Conservation (phyloP, 2,113 vertebrate species). For the Rhizomys pruinosus region DNA sequence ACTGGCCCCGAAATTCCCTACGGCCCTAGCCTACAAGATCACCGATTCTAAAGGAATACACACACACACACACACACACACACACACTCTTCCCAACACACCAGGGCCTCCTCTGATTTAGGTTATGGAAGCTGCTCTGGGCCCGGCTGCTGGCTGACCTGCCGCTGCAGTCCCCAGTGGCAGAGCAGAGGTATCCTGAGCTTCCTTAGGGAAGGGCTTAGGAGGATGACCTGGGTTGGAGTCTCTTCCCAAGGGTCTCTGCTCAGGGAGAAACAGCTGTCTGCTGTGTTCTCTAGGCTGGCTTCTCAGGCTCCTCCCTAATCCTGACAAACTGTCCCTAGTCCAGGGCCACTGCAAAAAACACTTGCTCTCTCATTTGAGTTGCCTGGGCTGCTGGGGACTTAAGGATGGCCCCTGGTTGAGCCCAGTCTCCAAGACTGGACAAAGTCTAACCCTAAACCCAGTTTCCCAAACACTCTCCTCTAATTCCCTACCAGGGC, state of each 20-base stretch:
- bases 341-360: too few relatives aligned
- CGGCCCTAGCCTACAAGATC: background rate
- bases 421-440: background rate
- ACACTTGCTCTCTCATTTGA: too few relatives aligned
- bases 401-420: background rate
- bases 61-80: too few relatives aligned
- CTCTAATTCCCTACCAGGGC: too few relatives aligned
- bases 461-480: background rate
- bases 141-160: background rate
- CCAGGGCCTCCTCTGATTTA: too few relatives aligned
- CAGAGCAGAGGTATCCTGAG: background rate
- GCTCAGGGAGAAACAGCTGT: background rate
- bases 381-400: background rate
- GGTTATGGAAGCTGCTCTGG: background rate
- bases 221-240: background rate
- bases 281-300: background rate
- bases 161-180: rapidly evolving
- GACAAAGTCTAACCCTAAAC: background rate
- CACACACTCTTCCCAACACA: too few relatives aligned
- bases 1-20: background rate
- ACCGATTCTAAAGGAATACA: background rate
- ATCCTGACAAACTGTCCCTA: background rate
- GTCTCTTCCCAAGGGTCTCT: background rate
- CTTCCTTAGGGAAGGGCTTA: background rate
- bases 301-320: background rate